Base-by-base conservation (phyloP, 2,113 vertebrate genomes). In the Pangasianodon hypophthalmus region DNA sequence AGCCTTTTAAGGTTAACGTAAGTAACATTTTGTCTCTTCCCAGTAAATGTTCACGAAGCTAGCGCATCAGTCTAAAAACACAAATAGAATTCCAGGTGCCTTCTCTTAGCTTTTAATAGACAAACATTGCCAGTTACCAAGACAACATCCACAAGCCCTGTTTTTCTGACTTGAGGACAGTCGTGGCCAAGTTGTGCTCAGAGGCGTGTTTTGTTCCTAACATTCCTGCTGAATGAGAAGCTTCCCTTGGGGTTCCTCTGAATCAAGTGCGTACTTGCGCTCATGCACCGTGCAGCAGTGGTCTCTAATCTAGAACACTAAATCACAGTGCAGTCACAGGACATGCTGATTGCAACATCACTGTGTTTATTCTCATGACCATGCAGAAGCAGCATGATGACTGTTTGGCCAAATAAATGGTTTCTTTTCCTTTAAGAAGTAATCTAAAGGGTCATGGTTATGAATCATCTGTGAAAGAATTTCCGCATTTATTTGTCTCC, bases 1-100 rank as follows among this genome's bases (percentile, higher is more conserved):
- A 99, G 93, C 96, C 97, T 91, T 98, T 99, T 96, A 98, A 96
- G 97, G 96, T 99, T 95, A 97, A 96, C 91, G 98, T 99, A 94
- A 99, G 98, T 98, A 91, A 9, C 44, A 0, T 3, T 48, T 6
- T 7, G 8, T 46, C 21, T 79, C 19, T 44, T 77, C 10, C 26
- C 14, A 2, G 50, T 56, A 24, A 19, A 6, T 9, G 29, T 56
- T 82, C n/a, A 32, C 13, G 13, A 6, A 29, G 26, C 26, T 24
- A 24, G 21, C 29, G 26, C 0, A 1, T 44, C 73, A 71, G 13
- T 71, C 2, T 10, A 44, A 44, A 1, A n/a, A 5, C 10, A 13
- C 10, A 18, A 0, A 75, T 1, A 73, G 1, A 29, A 50, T 26
- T 80, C 24, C 50, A 8, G 13, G 29, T 81, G 79, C 24, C 18